Percentiles rank a stretch among this genome's conserved stretches.
Evolutionary conservation across 2,888 invertebrate genomes (phyloP).

Genomic region (Caenorhabditis plicata): DNA sequence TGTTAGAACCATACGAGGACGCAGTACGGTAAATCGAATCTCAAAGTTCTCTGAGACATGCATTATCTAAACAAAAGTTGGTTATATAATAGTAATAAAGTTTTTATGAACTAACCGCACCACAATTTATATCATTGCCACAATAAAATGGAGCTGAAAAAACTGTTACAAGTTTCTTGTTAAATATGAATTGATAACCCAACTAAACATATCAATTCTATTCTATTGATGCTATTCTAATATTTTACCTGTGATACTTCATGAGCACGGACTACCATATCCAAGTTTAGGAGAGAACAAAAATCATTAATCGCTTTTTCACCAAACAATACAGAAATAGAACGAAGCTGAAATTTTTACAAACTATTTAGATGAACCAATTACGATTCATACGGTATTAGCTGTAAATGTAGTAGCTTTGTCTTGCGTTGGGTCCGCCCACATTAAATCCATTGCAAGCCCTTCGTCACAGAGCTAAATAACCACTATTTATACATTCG

Average conservation of each 20-base stretch:
- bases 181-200: constrained; percentile 46
- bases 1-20: constrained; percentile 19
- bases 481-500: neutral
- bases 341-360: constrained; percentile 37
- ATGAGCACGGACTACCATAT: constrained; percentile 55
- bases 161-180: constrained; percentile 47
- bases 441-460: constrained; percentile 52
- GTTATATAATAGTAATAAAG: neutral
- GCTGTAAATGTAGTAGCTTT: constrained; percentile 17
- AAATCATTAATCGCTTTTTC: constrained; percentile 42
- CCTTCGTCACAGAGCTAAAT: constrained; percentile 46
- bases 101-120: constrained; percentile 30
- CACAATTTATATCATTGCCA: constrained; percentile 53
- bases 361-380: neutral
- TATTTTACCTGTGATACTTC: constrained; percentile 39
- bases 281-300: constrained; percentile 39
- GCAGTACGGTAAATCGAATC: constrained; percentile 25
- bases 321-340: constrained; percentile 51
- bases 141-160: constrained; percentile 62
- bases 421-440: constrained; percentile 52
- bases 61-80: constrained; percentile 13
- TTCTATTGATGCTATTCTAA: neutral
- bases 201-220: neutral
- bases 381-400: constrained; percentile 8
- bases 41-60: constrained; percentile 14